Evolutionary conservation across 1,140 invertebrate genomes (phyloP).

Genomic region (Hetaerina americana): DNA sequence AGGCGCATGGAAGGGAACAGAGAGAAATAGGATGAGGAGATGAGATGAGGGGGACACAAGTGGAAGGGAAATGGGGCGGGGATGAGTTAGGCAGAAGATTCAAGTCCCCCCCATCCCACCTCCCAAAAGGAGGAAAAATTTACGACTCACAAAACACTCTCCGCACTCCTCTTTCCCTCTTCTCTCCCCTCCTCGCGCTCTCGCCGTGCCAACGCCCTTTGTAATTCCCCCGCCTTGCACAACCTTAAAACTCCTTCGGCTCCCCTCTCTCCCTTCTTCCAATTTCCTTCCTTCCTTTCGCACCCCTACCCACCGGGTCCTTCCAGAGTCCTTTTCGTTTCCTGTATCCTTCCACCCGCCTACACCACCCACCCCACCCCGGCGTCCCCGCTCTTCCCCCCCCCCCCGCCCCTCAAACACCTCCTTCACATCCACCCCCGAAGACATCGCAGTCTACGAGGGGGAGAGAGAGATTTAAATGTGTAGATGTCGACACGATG

Average conservation of each 20-base stretch:
- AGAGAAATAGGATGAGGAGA: background rate
- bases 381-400: background rate
- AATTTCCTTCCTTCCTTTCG: background rate
- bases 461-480: no score
- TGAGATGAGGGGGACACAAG: background rate
- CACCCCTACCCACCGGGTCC: background rate
- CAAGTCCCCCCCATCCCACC: background rate
- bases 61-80: background rate
- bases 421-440: background rate
- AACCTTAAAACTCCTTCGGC: background rate
- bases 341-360: background rate
- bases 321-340: background rate
- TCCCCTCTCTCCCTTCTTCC: background rate
- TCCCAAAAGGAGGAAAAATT: background rate
- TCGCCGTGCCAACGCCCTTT: background rate
- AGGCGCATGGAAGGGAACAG: background rate
- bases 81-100: background rate
- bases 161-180: background rate
- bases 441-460: no score
- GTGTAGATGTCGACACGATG: no score
- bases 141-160: background rate
- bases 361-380: no score
- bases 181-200: no score
- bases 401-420: background rate
- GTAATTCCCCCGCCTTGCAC: background rate